Evolutionary conservation across 2,797 vertebrate species (phyloP), one percentile per base, ranked within the genome.

Genomic region (Falco berigora): DNA sequence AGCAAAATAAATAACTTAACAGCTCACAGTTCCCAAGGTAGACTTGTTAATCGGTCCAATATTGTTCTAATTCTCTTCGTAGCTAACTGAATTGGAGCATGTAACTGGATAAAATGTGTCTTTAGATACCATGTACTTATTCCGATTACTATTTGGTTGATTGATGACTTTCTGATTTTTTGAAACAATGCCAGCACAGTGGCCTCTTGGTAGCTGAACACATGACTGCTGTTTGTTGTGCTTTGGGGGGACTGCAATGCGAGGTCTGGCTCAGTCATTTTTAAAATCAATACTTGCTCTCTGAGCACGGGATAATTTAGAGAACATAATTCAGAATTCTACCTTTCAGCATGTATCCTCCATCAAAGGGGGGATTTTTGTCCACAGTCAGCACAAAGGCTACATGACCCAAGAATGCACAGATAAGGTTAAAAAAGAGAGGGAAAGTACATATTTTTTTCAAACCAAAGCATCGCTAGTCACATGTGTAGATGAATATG

Each of bases 291-390:
- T 99, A 99, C 98, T 98, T 98, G 98, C 98, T 99, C 98, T 98
- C 98, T 96, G 98, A 98, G 98, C 98, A 98, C 93, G 96, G 98
- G 98, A 98, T 98, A 99, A 99, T 99, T 99, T 99, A 99, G 98
- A 99, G 99, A 99, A 99, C 98, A 99, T 99, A 99, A 99, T 99
- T 99, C 98, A 99, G 98, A 99, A 99, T 99, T 99, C 98, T 98
- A 98, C 98, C 98, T 98, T 99, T 98, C 98, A 99, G 98, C 98
- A 97, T 98, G 98, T 98, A 98, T 98, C 98, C 98, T 98, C 98
- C 98, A 98, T 98, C 98, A 98, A 98, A 97, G 92, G 97, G 97
- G 95, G 96, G 96, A 95, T 97, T 98, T 98, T 98, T 98, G 97
- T 96, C 94, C 95, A 97, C 94, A 98, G 97, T 98, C 98, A 98